Percentiles rank a stretch among this genome's conserved stretches.
Conservation (phyloP, 2,113 vertebrate species). For the Ornithorhynchus anatinus region DNA sequence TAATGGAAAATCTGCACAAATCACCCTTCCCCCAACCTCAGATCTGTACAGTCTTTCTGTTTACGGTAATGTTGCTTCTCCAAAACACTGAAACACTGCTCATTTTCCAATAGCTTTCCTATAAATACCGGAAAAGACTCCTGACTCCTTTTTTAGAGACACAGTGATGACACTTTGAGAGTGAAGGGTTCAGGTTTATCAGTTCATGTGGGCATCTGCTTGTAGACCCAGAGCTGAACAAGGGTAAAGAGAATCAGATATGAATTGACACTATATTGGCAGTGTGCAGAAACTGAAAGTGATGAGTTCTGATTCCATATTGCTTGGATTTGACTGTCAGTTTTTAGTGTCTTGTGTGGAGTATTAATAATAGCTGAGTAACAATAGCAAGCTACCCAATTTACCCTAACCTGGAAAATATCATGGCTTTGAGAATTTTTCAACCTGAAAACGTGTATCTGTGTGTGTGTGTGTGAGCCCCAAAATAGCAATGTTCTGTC, state of each 20-base stretch:
- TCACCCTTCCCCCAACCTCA: slow-evolving; percentile 42
- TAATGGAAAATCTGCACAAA: slow-evolving; percentile 56
- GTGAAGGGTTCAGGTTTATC: not conserved
- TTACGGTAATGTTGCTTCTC: slow-evolving; percentile 68
- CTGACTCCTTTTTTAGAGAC: slow-evolving; percentile 57
- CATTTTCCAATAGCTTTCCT: slow-evolving; percentile 41
- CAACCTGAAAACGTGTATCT: too few relatives aligned
- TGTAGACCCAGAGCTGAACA: not conserved
- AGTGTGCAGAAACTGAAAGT: not conserved
- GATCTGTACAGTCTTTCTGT: slow-evolving; percentile 59
- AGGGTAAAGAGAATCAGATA: not conserved
- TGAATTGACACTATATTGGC: not conserved
- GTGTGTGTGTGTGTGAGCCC: too few relatives aligned
- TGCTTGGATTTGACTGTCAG: not conserved
- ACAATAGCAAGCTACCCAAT: too few relatives aligned
- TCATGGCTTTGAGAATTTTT: not conserved
- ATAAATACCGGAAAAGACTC: slow-evolving; percentile 31
- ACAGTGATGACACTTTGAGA: not conserved
- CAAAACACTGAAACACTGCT: slow-evolving; percentile 29
- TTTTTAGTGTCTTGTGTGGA: not conserved
- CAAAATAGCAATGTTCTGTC: too few relatives aligned
- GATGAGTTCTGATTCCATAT: slow-evolving; percentile 12
- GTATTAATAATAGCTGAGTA: not conserved
- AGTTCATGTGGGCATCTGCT: not conserved
- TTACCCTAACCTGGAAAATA: too few relatives aligned